Percentiles rank a stretch among this genome's conserved stretches.
Conservation (phyloP, 2,113 vertebrate species). For the Hypanus sabinus region DNA sequence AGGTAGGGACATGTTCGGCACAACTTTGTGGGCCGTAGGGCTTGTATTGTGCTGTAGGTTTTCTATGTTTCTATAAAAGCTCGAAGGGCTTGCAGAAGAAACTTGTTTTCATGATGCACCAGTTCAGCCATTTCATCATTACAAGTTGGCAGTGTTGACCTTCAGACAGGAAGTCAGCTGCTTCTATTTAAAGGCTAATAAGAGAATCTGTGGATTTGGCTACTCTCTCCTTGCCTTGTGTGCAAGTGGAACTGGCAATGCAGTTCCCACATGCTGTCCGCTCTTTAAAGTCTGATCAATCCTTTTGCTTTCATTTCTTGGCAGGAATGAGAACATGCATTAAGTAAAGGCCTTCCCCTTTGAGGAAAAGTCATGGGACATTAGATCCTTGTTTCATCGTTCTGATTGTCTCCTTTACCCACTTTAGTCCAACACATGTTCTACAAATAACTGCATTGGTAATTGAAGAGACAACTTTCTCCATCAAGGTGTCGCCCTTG, state of each 20-base stretch:
- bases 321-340: background rate
- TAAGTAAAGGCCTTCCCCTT: background rate
- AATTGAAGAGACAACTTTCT: background rate
- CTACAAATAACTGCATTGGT: background rate
- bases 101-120: constrained; percentile 13
- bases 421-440: background rate
- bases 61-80: too few relatives aligned
- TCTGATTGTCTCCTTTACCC: background rate
- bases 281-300: constrained; percentile 4
- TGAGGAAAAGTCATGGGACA: background rate
- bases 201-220: background rate
- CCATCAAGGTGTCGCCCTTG: background rate
- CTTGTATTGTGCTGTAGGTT: too few relatives aligned
- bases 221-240: background rate
- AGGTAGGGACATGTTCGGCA: too few relatives aligned
- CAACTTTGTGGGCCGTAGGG: too few relatives aligned
- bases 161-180: constrained; percentile 36
- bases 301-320: background rate
- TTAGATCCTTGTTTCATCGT: background rate
- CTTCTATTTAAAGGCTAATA: constrained; percentile 15
- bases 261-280: background rate
- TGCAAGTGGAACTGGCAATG: constrained; percentile 15
- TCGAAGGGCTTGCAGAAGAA: background rate
- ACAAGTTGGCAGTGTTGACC: constrained; percentile 10
- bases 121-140: constrained; percentile 29